These are phyloP conservation scores for Lateolabrax maculatus DNA, from an alignment of 2,797 vertebrate genomes.

Conservation along the genomic window DNA sequence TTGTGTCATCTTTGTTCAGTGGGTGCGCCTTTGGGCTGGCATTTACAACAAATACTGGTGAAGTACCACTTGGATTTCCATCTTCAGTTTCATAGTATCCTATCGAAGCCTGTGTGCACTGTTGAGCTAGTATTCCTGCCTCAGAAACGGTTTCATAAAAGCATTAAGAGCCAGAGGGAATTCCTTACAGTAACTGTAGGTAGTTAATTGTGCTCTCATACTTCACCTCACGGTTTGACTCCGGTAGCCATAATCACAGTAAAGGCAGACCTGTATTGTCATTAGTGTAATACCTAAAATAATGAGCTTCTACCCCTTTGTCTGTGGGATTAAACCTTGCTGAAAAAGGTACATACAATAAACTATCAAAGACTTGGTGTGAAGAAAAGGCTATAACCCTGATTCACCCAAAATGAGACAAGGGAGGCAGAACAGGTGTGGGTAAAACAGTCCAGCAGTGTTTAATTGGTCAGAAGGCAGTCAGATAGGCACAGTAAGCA, in stretches of 20 bases:
- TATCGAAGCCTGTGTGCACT: background rate
- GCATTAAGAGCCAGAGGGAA: background rate
- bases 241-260: background rate
- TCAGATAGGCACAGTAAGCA: background rate
- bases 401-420: background rate
- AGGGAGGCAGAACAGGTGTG: background rate
- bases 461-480: slow-evolving; percentile 2
- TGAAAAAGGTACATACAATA: background rate
- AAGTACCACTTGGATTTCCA: background rate
- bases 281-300: background rate
- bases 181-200: background rate
- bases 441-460: background rate
- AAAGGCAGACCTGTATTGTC: background rate
- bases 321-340: background rate
- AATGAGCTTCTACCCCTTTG: background rate
- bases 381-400: background rate
- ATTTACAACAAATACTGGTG: background rate
- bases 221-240: slow-evolving; percentile 4
- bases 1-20: no score
- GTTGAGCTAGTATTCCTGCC: background rate
- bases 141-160: slow-evolving; percentile 5
- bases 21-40: background rate
- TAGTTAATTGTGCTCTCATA: slow-evolving; percentile 1
- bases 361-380: background rate
- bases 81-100: background rate